Conservation (phyloP, 2,888 invertebrate species). For the Erynnis tages region DNA sequence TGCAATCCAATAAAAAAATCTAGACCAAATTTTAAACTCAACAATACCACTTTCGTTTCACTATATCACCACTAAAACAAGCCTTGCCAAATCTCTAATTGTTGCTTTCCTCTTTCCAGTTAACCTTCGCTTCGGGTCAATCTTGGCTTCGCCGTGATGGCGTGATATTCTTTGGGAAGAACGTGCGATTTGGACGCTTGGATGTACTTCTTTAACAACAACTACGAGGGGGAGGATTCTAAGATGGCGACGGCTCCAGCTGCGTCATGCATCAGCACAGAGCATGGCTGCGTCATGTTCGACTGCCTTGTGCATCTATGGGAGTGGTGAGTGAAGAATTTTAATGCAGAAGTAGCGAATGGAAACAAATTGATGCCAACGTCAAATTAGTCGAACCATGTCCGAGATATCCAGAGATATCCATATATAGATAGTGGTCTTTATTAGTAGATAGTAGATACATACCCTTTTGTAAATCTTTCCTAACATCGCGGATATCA, state of each 20-base stretch:
- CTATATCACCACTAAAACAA: no score
- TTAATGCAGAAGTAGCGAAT: neutral
- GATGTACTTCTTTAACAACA: constrained; percentile 38
- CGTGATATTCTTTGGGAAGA: constrained; percentile 17
- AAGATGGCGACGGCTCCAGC: constrained; percentile 64
- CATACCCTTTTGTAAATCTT: no score
- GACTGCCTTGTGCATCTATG: constrained; percentile 73
- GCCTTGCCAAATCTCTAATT: constrained; percentile 54
- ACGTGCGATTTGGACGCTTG: constrained; percentile 34
- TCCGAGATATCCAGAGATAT: no score
- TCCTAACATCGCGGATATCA: no score
- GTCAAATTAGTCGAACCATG: no score
- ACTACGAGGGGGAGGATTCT: constrained; percentile 35
- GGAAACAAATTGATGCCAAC: neutral
- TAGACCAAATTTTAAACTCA: no score
- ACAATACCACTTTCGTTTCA: no score
- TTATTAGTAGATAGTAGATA: no score
- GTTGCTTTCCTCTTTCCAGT: constrained; percentile 64
- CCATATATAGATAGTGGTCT: no score
- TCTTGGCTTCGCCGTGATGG: constrained; percentile 22
- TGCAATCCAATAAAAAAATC: no score
- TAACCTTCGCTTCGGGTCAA: constrained; percentile 40
- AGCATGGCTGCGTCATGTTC: constrained; percentile 75
- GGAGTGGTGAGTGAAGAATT: constrained; percentile 65
- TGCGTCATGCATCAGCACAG: constrained; percentile 69